A percentile compares a stretch with the other conserved stretches of the same genome.
phyloP scores from a whole-genome alignment of 2,888 invertebrate species.

The Dicyrtoma fusca region DNA sequence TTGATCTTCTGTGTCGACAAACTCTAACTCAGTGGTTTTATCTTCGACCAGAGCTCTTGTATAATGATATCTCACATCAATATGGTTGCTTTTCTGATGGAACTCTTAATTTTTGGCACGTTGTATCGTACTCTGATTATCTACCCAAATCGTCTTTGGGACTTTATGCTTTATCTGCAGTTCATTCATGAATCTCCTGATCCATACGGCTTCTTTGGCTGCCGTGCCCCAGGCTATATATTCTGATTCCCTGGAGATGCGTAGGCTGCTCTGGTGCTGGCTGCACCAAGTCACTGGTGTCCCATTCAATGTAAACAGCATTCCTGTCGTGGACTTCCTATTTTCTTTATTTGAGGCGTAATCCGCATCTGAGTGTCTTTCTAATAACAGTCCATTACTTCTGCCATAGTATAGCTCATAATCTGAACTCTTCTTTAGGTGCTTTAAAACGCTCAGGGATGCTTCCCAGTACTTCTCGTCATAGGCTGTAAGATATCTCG shows the following conservation, averaged over 20 bases:
- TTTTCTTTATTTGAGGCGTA: conserved; percentile 43
- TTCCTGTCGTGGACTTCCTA: conserved; percentile 43
- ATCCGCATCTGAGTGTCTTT: conserved; percentile 49
- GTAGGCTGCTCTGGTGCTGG: conserved; percentile 41
- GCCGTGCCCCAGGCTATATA: conserved; percentile 44
- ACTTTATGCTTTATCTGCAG: neutral
- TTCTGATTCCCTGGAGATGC: conserved; percentile 51
- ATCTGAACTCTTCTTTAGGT: conserved; percentile 40
- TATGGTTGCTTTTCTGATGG: conserved; percentile 53
- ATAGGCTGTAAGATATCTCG: conserved; percentile 49
- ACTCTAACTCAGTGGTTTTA: neutral
- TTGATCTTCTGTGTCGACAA: neutral
- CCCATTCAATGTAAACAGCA: conserved; percentile 35
- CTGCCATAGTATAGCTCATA: neutral
- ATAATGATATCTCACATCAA: conserved; percentile 49
- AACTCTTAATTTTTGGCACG: conserved; percentile 49
- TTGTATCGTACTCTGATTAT: conserved; percentile 51
- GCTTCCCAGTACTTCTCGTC: conserved; percentile 45
- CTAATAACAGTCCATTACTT: neutral
- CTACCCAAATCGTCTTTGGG: conserved; percentile 15
- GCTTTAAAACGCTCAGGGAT: conserved; percentile 45
- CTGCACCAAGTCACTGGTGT: conserved; percentile 44
- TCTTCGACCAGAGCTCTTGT: conserved; percentile 8
- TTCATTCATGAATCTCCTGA: conserved; percentile 41
- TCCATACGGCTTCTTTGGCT: conserved; percentile 45